phyloP scores from a whole-genome alignment of 2,113 vertebrate genomes.

The Hippopotamus amphibius region DNA sequence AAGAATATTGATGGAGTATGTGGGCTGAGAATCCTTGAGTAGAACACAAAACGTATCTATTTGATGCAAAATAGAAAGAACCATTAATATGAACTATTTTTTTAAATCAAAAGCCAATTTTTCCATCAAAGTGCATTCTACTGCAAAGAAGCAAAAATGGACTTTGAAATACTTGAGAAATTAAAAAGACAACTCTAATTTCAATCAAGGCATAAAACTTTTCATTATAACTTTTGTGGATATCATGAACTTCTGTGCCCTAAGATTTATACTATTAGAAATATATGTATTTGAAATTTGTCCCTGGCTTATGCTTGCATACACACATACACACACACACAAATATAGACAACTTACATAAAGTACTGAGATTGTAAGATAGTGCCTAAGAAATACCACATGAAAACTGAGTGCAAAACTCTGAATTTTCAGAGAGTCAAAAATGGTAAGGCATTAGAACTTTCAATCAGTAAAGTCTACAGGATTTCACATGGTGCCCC shows the following conservation, averaged over 20 bases:
- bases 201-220: background rate
- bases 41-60: slow-evolving; percentile 69
- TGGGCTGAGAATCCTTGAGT: slow-evolving; percentile 45
- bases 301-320: background rate
- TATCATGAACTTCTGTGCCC: background rate
- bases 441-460: background rate
- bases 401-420: background rate
- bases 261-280: background rate
- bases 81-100: slow-evolving; percentile 45
- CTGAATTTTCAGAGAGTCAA: background rate
- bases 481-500: background rate
- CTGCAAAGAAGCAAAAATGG: slow-evolving; percentile 3
- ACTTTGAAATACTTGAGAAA: slow-evolving; percentile 22
- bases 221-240: background rate
- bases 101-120: slow-evolving; percentile 16
- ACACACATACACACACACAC: background rate
- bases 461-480: background rate
- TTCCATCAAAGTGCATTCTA: slow-evolving; percentile 44
- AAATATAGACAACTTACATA: background rate
- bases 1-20: slow-evolving; percentile 50
- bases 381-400: background rate
- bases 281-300: background rate
- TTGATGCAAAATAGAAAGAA: slow-evolving; percentile 58
- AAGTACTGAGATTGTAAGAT: background rate
- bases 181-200: slow-evolving; percentile 26